Evolutionary conservation across 2,797 vertebrate genomes (phyloP).

Genomic region (Pseudochromis fuscus): DNA sequence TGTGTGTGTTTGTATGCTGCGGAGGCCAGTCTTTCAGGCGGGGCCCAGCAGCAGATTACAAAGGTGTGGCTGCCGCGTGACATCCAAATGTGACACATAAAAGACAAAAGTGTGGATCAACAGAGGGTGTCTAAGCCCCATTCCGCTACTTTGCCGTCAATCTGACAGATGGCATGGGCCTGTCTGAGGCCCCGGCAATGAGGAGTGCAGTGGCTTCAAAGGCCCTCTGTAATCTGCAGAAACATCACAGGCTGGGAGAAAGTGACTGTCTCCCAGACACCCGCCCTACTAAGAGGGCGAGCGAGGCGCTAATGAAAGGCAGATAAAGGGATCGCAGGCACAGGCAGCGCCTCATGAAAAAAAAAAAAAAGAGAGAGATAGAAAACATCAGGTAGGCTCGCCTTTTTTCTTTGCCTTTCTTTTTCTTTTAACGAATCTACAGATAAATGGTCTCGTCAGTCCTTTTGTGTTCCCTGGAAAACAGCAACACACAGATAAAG

Average conservation of each 20-base stretch:
- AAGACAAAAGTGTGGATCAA: constrained; percentile 95
- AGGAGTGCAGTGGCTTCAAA: constrained; percentile 97
- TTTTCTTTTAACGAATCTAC: constrained; percentile 86
- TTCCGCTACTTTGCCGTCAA: constrained; percentile 93
- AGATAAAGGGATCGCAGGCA: constrained; percentile 96
- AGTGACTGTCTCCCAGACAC: constrained; percentile 96
- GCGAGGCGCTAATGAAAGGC: constrained; percentile 97
- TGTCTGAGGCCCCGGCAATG: constrained; percentile 92
- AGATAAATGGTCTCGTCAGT: constrained; percentile 91
- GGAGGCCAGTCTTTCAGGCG: constrained; percentile 80
- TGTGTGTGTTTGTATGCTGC: constrained; percentile 48
- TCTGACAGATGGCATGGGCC: constrained; percentile 96
- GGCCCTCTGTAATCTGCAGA: constrained; percentile 97
- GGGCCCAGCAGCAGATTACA: constrained; percentile 87
- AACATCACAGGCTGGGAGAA: constrained; percentile 98
- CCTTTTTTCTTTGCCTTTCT: constrained; percentile 89
- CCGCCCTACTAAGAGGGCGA: constrained; percentile 93
- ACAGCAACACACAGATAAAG: constrained; percentile 82
- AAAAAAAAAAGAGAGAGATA: constrained; percentile 64
- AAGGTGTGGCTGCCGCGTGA: constrained; percentile 89
- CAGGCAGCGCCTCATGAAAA: constrained; percentile 88
- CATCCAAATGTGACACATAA: constrained; percentile 93
- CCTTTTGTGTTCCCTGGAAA: constrained; percentile 83
- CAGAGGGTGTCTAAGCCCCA: constrained; percentile 94
- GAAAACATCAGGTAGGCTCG: constrained; percentile 86